phyloP scores from a whole-genome alignment of 1,140 invertebrate genomes.

The Cydia splendana region DNA sequence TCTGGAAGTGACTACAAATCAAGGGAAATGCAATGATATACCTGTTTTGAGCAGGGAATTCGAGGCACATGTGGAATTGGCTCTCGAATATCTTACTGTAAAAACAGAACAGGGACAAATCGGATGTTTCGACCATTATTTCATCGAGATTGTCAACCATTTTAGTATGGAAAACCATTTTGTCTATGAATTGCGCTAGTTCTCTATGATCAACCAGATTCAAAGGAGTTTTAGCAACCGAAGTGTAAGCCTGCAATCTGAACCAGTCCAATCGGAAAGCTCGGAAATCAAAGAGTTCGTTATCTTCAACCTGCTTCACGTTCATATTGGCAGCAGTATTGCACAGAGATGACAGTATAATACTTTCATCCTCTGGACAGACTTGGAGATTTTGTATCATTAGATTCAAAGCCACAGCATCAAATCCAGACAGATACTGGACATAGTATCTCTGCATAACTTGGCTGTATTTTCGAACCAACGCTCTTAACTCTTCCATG shows the following conservation, averaged over 20 bases:
- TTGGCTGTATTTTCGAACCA: constrained; percentile 97
- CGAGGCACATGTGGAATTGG: constrained; percentile 98
- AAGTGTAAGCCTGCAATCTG: constrained; percentile 96
- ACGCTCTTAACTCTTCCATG: constrained; percentile 96
- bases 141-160: constrained; percentile 99
- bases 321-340: constrained; percentile 92
- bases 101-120: constrained; percentile 98
- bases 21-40: constrained; percentile 98
- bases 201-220: constrained; percentile 92
- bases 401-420: constrained; percentile 95
- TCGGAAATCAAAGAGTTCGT: constrained; percentile 97
- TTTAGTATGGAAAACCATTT: constrained; percentile 97
- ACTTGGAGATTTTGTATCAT: constrained; percentile 93
- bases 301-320: constrained; percentile 98
- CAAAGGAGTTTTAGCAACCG: constrained; percentile 90
- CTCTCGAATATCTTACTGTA: constrained; percentile 98
- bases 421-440: constrained; percentile 97
- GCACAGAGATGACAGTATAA: constrained; percentile 96
- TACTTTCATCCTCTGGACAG: constrained; percentile 96
- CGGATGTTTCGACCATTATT: constrained; percentile 97
- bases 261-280: constrained; percentile 98
- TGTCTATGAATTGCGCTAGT: constrained; percentile 95
- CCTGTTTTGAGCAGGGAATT: constrained; percentile 98
- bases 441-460: constrained; percentile 99
- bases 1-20: constrained; percentile 98